Evolutionary conservation across 1,140 invertebrate genomes (phyloP).

Genomic region (Maniola jurtina): DNA sequence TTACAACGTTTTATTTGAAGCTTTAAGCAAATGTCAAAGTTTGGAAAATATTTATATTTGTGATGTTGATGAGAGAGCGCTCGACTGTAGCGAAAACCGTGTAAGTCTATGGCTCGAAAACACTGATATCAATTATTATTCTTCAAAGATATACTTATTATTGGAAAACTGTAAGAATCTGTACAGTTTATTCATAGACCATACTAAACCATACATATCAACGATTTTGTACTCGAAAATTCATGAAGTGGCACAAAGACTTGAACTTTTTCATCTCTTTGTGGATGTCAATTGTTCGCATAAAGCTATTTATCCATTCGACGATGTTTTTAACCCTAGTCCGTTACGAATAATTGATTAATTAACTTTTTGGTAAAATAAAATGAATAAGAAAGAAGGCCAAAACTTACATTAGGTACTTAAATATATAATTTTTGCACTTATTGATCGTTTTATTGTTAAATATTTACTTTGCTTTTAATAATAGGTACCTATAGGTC

Average conservation of each 20-base stretch:
- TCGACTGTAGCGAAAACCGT: no score
- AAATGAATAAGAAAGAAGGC: no score
- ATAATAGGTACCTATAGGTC: no score
- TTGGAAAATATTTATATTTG: constrained; percentile 2
- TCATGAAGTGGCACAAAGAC: neutral
- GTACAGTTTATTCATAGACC: neutral
- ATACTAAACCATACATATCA: neutral
- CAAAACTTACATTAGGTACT: no score
- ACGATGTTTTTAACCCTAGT: neutral
- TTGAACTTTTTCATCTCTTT: neutral
- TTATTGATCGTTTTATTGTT: no score
- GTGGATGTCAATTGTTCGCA: neutral
- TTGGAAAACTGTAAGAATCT: neutral
- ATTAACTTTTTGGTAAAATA: no score
- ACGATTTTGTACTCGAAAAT: neutral
- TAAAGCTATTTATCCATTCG: neutral
- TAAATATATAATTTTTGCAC: no score
- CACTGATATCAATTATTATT: neutral
- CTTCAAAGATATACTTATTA: neutral
- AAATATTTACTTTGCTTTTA: no score
- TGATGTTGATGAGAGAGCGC: neutral
- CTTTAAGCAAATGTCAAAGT: constrained; percentile 1
- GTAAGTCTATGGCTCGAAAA: no score
- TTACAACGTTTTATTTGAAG: neutral
- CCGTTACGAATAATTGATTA: neutral